A percentile compares a stretch with the other conserved stretches of the same genome.
phyloP scores from a whole-genome alignment of 2,113 vertebrate genomes.

The Hemicordylus capensis region DNA sequence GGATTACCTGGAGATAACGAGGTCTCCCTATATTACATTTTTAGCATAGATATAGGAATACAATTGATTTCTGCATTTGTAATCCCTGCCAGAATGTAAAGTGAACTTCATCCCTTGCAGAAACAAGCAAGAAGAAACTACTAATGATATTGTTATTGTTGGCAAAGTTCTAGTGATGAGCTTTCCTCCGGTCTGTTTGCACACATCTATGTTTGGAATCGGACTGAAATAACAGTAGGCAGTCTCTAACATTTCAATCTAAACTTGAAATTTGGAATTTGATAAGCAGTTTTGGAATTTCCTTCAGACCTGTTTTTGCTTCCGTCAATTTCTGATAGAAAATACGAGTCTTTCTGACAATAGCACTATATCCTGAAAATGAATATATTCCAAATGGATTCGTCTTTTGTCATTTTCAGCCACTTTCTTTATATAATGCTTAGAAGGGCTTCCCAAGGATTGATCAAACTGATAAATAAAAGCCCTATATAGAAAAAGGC shows the following conservation, averaged over 20 bases:
- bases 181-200: not conserved
- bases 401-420: slow-evolving; percentile 4
- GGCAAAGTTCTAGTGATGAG: too few species aligned
- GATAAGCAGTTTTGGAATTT: slow-evolving; percentile 11
- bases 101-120: too few species aligned
- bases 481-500: slow-evolving; percentile 65
- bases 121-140: too few species aligned
- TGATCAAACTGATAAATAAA: slow-evolving; percentile 50
- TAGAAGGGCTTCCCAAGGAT: slow-evolving; percentile 33
- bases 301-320: not conserved
- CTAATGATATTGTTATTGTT: too few species aligned
- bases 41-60: too few species aligned
- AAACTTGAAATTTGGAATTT: not conserved
- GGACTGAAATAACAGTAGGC: not conserved
- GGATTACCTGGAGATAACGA: too few species aligned
- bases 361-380: slow-evolving; percentile 19
- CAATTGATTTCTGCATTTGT: too few species aligned
- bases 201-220: not conserved
- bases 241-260: slow-evolving; percentile 12
- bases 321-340: not conserved
- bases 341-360: slow-evolving; percentile 38
- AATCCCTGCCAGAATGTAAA: too few species aligned
- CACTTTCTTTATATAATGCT: slow-evolving; percentile 34
- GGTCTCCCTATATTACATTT: too few species aligned
- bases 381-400: slow-evolving; percentile 18